phyloP scores from a whole-genome alignment of 1,140 invertebrate species.

The Drosophila subpulchrella region DNA sequence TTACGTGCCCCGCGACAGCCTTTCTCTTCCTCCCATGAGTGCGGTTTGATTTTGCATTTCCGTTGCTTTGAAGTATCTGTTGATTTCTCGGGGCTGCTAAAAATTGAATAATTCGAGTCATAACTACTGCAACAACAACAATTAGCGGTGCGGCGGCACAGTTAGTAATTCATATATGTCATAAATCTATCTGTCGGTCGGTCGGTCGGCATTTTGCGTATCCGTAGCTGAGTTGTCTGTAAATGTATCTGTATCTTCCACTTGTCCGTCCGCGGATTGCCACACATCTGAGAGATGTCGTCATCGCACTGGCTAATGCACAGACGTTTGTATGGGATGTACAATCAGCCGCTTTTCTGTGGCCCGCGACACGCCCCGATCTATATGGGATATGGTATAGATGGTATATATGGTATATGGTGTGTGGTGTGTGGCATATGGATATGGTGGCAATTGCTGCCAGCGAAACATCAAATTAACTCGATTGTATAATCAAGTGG shows the following conservation, averaged over 20 bases:
- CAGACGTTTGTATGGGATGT: conserved; percentile 24
- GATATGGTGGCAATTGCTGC: conserved; percentile 64
- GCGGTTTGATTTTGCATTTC: conserved; percentile 46
- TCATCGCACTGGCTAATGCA: conserved; percentile 48
- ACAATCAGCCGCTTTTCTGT: conserved; percentile 43
- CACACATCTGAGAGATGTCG: conserved; percentile 74
- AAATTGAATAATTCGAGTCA: conserved; percentile 75
- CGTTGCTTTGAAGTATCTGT: conserved; percentile 67
- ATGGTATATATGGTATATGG: conserved; percentile 3
- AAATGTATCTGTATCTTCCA: conserved; percentile 56
- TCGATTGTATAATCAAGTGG: conserved; percentile 70
- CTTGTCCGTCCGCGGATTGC: conserved; percentile 59
- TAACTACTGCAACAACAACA: conserved; percentile 54
- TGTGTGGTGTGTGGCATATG: background rate
- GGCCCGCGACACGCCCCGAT: conserved; percentile 62
- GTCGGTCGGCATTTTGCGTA: conserved; percentile 6
- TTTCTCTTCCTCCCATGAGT: conserved; percentile 7
- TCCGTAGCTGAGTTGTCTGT: conserved; percentile 17
- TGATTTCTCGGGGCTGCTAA: conserved; percentile 34
- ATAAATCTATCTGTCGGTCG: conserved; percentile 69
- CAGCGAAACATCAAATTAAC: conserved; percentile 74
- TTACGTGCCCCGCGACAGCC: background rate
- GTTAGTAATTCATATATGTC: conserved; percentile 79
- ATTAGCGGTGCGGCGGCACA: conserved; percentile 56
- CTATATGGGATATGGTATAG: conserved; percentile 49